Evolutionary conservation across 2,113 vertebrate species (phyloP), one percentile per base, ranked within the genome.

Genomic region (Laticauda laticaudata): DNA sequence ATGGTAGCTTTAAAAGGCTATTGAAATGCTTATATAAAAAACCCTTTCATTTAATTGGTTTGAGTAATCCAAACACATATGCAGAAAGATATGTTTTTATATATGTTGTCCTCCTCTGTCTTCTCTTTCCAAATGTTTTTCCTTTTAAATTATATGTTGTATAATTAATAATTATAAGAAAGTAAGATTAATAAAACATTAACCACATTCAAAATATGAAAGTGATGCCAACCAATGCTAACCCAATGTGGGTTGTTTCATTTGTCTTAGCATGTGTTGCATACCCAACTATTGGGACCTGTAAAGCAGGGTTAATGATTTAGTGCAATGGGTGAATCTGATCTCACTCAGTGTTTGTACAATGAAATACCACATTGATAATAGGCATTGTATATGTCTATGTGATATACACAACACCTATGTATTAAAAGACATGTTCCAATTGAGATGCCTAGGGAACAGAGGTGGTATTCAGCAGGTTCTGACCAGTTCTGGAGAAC

Each of bases 1-100:
- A 5, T 93, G 92, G 92, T 48, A 26, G 10, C 85, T 85, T 92
- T 24, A 55, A 94, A 45, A 91, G 48, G 34, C 57, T 1, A 15
- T 92, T 95, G 86, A 93, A 93, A 93, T 87, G 45, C 21, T 94
- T 59, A 14, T 23, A 14, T 3, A 10, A 34, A 92, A 24, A 57
- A 26, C 91, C 24, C 24, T 20, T 51, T 55, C 45, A 24, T 29
- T 2, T 45, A 1, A 45, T 24, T 56, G 92, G 59, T 55, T 43
- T 43, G 55, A 89, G 55, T 43, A 18, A 45, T 15, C 55, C 88
- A 89, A 45, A 56, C 88, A 39, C 34, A 39, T 88, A 34, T 53
- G 10, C 53, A 88, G 21, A 55, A 57, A 59, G 88, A 59, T 89
- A 89, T 4, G 26, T 29, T n/a, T 64, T 64, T 26, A 64, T 64